Base-by-base conservation (phyloP, 2,888 invertebrate species). In the Horisme vitalbata region DNA sequence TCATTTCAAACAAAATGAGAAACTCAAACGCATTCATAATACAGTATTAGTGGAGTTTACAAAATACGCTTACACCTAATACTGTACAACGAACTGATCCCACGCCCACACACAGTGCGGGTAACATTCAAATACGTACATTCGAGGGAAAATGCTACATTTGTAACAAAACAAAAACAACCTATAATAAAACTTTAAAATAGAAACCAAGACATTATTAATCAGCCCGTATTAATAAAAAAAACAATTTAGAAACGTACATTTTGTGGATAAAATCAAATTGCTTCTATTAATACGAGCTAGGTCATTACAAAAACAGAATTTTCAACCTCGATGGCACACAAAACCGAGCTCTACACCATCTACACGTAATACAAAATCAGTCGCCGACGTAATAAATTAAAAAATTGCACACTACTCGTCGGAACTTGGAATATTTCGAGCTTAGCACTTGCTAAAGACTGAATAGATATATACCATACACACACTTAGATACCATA, bases 1-100 rank as follows among this genome's bases (percentile, higher is more conserved):
- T 88, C 88, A 84, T 86, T 86, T 83, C 77, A 83, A 82, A 84
- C 79, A 84, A 80, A 83, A 79, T 83, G 83, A 83, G 83, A 79
- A 71, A 78, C 74, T 64, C 74, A 71, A 75, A 74, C 67, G 63
- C 68, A 68, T 69, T 71, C 61, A 70, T 75, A 71, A 61, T 80
- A 79, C 83, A 80, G 75, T 60, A 74, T 64, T 71, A 72, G 69
- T 65, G 51, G 59, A 63, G 62, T 59, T 64, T 71, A 73, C 58
- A 77, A 76, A 74, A 66, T 66, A 1, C 58, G 72, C 61, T 1
- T 18, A 51, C 63, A 59, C 68, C 75, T 71, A 61, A 66, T 57
- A 69, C 61, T 79, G 80, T 77, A 79, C 63, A 73, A 78, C 57
- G 65, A 71, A 76, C 55, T 63, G 35, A 41, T 52, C 46, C 38